These are phyloP conservation scores for Orchestes rusci DNA, from an alignment of 2,888 invertebrate genomes.

Conservation along the genomic window DNA sequence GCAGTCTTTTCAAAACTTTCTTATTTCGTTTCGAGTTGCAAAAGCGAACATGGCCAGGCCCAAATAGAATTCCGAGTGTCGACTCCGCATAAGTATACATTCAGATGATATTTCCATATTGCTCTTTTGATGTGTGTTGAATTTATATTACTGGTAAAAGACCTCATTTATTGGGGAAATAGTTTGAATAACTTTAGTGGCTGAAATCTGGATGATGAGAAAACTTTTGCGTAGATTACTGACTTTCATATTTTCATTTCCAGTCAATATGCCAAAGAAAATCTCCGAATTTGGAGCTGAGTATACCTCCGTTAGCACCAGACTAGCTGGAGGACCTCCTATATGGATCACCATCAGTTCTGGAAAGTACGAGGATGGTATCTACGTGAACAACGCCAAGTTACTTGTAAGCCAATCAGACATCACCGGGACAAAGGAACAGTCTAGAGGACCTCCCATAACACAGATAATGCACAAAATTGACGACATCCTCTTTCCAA, in stretches of 20 bases:
- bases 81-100: too few relatives aligned
- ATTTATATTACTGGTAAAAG: too few relatives aligned
- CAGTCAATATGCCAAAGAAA: constrained; percentile 71
- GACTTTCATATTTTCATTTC: constrained; percentile 13
- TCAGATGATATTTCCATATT: too few relatives aligned
- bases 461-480: constrained; percentile 82
- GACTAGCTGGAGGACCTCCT: constrained; percentile 78
- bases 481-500: constrained; percentile 77
- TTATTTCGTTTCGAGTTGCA: too few relatives aligned
- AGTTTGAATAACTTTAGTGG: too few relatives aligned
- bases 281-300: constrained; percentile 57
- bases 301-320: constrained; percentile 59
- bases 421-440: constrained; percentile 46
- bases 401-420: constrained; percentile 50
- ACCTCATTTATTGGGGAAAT: too few relatives aligned
- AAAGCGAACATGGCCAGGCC: too few relatives aligned
- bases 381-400: constrained; percentile 80
- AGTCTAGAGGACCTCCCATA: constrained; percentile 46
- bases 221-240: too few relatives aligned
- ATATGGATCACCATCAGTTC: constrained; percentile 72
- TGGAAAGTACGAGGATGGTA: constrained; percentile 57
- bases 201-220: too few relatives aligned
- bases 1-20: too few relatives aligned
- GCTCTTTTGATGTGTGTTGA: too few relatives aligned
- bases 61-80: too few relatives aligned